Conservation (phyloP, 2,888 invertebrate species). For the Lumbricus terrestris region DNA sequence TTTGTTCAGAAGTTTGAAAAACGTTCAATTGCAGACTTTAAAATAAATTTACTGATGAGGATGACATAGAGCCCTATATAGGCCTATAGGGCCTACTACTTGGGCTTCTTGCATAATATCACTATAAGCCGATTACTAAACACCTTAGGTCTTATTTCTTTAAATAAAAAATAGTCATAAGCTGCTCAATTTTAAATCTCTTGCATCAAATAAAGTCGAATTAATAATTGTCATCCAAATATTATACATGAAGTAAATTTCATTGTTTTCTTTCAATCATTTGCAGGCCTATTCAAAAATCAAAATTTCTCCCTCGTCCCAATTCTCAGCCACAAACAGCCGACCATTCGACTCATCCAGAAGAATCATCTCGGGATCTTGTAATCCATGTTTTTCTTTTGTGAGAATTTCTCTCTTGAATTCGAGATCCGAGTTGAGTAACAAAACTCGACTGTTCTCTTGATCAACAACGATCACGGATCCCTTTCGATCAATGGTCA, state of each 20-base stretch:
- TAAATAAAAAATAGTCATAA: no score
- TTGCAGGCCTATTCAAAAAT: not conserved
- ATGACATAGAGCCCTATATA: no score
- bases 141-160: no score
- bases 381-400: not conserved
- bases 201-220: no score
- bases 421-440: not conserved
- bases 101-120: no score
- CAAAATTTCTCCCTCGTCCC: not conserved
- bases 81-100: no score
- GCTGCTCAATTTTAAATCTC: no score
- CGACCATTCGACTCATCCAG: not conserved
- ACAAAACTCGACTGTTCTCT: not conserved
- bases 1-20: no score
- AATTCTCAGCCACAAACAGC: not conserved
- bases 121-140: no score
- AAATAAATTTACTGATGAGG: no score
- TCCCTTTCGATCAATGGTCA: not conserved
- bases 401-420: not conserved
- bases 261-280: not conserved
- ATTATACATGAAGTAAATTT: not conserved
- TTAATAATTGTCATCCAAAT: not conserved
- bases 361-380: not conserved
- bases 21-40: no score
- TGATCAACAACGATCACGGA: not conserved